Evolutionary conservation across 2,113 vertebrate species (phyloP).

Genomic region (Erinaceus europaeus): DNA sequence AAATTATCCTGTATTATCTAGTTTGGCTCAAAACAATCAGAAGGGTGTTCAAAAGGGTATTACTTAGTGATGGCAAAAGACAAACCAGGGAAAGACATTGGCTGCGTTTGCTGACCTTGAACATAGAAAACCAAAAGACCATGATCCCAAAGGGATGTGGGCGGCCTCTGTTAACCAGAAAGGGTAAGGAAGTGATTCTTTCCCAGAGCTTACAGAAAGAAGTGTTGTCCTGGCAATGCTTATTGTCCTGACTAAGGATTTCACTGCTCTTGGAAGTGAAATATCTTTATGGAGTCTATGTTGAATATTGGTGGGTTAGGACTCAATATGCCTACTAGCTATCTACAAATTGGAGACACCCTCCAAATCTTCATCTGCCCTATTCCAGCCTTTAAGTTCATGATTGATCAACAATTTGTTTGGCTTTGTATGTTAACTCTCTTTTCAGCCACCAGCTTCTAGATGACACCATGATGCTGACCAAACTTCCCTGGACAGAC

Average conservation of each 20-base stretch:
- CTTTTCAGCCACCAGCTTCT: no score
- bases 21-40: not conserved
- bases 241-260: no score
- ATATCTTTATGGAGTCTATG: not conserved
- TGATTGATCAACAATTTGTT: no score
- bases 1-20: not conserved
- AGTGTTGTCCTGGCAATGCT: not conserved
- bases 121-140: not conserved
- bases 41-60: not conserved
- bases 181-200: not conserved
- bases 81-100: not conserved
- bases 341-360: no score
- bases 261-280: no score
- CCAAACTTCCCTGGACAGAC: no score
- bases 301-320: not conserved
- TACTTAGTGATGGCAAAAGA: not conserved
- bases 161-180: not conserved
- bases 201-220: not conserved
- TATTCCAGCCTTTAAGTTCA: no score
- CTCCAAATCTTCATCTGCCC: no score
- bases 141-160: not conserved
- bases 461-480: no score
- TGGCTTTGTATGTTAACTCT: no score
- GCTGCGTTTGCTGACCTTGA: not conserved
- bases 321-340: slow-evolving; percentile 23